phyloP scores from a whole-genome alignment of 2,888 invertebrate species.

The Philhelius pedissequus region DNA sequence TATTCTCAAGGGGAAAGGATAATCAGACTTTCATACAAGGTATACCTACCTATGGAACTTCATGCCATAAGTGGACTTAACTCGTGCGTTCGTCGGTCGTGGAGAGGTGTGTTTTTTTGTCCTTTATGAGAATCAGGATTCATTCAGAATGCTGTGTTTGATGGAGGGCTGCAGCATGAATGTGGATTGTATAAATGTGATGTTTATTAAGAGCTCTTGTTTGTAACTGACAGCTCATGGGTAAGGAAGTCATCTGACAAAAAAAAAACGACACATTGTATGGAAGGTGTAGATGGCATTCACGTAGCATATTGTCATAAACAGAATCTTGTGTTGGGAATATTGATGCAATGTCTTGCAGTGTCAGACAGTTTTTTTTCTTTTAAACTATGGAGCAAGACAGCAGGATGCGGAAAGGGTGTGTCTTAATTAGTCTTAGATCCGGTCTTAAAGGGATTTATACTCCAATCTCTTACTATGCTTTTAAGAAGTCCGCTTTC shows the following conservation, averaged over 20 bases:
- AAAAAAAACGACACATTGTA: not conserved
- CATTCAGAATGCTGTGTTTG: conserved; percentile 13
- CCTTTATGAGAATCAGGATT: not conserved
- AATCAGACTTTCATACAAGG: not conserved
- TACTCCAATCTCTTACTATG: too few relatives aligned
- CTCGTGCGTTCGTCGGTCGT: not conserved
- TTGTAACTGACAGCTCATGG: conserved; percentile 52
- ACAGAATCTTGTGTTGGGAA: conserved; percentile 1
- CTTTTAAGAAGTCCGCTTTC: too few relatives aligned
- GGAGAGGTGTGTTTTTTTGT: not conserved
- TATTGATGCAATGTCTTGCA: conserved; percentile 1
- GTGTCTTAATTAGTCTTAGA: too few relatives aligned
- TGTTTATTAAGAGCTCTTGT: conserved; percentile 65
- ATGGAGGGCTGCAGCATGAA: conserved; percentile 50
- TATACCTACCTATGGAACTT: not conserved
- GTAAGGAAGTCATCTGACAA: not conserved
- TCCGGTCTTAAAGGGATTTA: too few relatives aligned
- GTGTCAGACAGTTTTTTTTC: not conserved
- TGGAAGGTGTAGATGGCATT: conserved; percentile 1
- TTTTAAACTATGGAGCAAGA: too few relatives aligned
- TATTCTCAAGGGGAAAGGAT: conserved; percentile 29
- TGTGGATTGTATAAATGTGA: conserved; percentile 17
- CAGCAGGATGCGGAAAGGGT: too few relatives aligned
- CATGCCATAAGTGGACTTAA: conserved; percentile 4
- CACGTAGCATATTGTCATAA: conserved; percentile 10